Base-by-base conservation (phyloP, 2,797 vertebrate species). In the Spinus olivaceus region DNA sequence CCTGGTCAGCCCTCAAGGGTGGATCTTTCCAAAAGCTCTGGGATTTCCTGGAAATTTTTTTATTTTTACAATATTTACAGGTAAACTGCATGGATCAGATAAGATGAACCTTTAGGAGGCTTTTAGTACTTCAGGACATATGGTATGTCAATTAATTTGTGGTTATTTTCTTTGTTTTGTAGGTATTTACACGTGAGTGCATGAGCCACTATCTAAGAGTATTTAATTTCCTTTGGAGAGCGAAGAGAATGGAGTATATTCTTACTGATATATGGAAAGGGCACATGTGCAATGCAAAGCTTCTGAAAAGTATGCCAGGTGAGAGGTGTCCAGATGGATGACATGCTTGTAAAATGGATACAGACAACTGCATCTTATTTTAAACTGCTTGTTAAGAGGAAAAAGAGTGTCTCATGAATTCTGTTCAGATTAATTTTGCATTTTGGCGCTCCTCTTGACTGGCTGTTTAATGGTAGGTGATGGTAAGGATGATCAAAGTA, bases 191-290 rank as follows among this genome's bases (percentile, higher is more conserved):
- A 1, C 98, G 99, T 39, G 99, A 99, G 84, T 99, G 99, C 74
- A 99, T 99, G 99, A 98, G 99, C 95, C 99, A 99, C 95, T 99
- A 99, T 97, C 98, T 99, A 79, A 98, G 99, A 13, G 99, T 99
- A 44, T 99, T 99, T 80, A 99, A 99, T 94, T 99, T 99, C 97
- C 98, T 99, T 71, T 99, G 99, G 99, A 92, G 99, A 86, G 99
- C 99, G 0, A 99, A 99, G 96, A 98, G 99, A 77, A 99, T 99
- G 99, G 99, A 99, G 79, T 99, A 99, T 96, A 99, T 99, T 17
- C 98, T 99, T 72, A 99, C 99, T 1, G 99, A 99, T 97, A 99
- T 99, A 97, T 99, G 99, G 98, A 99, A 99, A 88, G 99, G 99
- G 39, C 99, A 99, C 97, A 99, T 99, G 99, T 99, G 99, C 94